phyloP scores from a whole-genome alignment of 2,797 vertebrate species.

The Masticophis lateralis region DNA sequence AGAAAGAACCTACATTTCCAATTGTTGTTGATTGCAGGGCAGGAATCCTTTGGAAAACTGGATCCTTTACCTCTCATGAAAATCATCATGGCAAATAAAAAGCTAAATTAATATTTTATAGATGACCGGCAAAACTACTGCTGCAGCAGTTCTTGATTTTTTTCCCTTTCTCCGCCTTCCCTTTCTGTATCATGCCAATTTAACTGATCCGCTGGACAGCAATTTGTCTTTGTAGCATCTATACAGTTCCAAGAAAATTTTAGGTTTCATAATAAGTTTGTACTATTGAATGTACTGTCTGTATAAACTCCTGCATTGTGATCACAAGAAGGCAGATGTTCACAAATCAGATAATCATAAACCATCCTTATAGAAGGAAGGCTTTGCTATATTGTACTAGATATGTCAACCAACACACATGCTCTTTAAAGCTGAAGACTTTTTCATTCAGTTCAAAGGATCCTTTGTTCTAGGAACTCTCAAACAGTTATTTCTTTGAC shows the following conservation, averaged over 20 bases:
- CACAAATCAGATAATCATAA: neutral
- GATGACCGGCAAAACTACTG: neutral
- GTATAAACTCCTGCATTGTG: neutral
- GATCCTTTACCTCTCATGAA: neutral
- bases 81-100: neutral
- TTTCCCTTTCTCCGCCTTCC: neutral
- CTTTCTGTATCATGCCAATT: neutral
- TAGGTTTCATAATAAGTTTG: neutral
- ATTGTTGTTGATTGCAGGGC: neutral
- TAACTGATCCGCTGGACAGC: neutral
- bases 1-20: neutral
- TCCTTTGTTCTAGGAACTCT: neutral
- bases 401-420: neutral
- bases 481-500: conserved; percentile 1
- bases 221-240: neutral
- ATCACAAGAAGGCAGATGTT: neutral
- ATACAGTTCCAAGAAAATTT: neutral
- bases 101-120: neutral
- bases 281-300: neutral
- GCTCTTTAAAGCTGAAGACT: neutral
- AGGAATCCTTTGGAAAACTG: neutral
- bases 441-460: neutral
- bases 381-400: neutral
- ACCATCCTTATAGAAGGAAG: neutral
- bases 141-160: neutral